Conservation (phyloP, 1,140 invertebrate species). For the Trichonephila inaurata region DNA sequence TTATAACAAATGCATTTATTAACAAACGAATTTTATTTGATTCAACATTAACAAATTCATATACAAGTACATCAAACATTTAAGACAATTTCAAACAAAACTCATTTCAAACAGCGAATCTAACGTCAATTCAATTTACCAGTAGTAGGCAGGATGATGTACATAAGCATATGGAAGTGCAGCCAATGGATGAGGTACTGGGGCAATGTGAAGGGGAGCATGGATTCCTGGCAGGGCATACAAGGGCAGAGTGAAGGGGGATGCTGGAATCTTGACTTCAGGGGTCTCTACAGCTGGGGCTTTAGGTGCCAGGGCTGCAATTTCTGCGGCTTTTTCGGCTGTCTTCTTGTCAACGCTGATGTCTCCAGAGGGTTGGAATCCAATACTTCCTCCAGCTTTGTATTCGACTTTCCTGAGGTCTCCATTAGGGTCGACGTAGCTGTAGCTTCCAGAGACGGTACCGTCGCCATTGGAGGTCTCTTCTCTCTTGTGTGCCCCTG, state of each 20-base stretch:
- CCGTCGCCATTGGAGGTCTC: constrained; percentile 87
- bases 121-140: neutral
- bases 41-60: too few species aligned
- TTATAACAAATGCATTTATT: too few species aligned
- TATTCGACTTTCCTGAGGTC: constrained; percentile 91
- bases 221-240: constrained; percentile 46
- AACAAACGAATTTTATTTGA: too few species aligned
- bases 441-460: constrained; percentile 92
- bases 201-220: neutral
- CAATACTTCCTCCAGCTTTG: constrained; percentile 60
- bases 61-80: too few species aligned
- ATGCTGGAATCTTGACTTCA: constrained; percentile 55
- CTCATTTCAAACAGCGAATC: too few species aligned
- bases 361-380: constrained; percentile 75
- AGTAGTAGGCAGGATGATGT: constrained; percentile 17
- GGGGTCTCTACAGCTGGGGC: constrained; percentile 52
- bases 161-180: constrained; percentile 23
- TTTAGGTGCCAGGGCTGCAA: constrained; percentile 77
- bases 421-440: constrained; percentile 89
- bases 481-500: constrained; percentile 88
- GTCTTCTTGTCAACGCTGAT: constrained; percentile 77
- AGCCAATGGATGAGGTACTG: neutral
- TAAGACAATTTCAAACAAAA: too few species aligned
- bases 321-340: constrained; percentile 64
- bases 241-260: constrained; percentile 47